These are phyloP conservation scores for Isaurus tuberculatus DNA, from an alignment of 92 coral and sea anemone genomes.

Conservation along the genomic window DNA sequence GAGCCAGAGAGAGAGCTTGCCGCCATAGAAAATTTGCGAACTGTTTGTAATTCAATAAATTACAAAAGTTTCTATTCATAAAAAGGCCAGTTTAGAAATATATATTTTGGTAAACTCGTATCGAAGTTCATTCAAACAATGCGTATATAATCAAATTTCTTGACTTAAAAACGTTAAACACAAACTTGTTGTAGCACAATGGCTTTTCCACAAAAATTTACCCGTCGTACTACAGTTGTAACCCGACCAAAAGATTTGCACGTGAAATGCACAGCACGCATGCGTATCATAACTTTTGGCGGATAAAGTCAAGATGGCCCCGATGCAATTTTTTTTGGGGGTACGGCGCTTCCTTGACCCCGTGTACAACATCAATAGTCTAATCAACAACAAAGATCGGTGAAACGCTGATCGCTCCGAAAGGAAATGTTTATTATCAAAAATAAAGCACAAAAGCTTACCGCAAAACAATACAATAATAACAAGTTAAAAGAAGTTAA, in stretches of 20 bases:
- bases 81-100: background rate
- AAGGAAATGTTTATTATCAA: too few species aligned
- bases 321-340: too few species aligned
- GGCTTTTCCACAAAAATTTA: slow-evolving; percentile 20
- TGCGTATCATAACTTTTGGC: too few species aligned
- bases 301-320: background rate
- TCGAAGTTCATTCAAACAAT: slow-evolving; percentile 8
- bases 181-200: slow-evolving; percentile 16
- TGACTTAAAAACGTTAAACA: background rate
- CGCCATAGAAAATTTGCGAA: slow-evolving; percentile 11
- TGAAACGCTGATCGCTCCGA: too few species aligned
- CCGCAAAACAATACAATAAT: too few species aligned
- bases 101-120: background rate
- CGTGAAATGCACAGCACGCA: too few species aligned
- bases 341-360: too few species aligned
- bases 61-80: slow-evolving; percentile 5
- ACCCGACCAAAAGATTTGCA: slow-evolving; percentile 21
- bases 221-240: slow-evolving; percentile 20
- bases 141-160: slow-evolving; percentile 26
- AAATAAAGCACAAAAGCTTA: too few species aligned
- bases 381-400: too few species aligned
- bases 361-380: too few species aligned
- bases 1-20: background rate
- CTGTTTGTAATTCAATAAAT: too few species aligned
- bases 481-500: too few species aligned